Percentiles rank a stretch among this genome's conserved stretches.
These are phyloP conservation scores for Tribolium freemani DNA, from an alignment of 2,888 invertebrate species.

Conservation along the genomic window DNA sequence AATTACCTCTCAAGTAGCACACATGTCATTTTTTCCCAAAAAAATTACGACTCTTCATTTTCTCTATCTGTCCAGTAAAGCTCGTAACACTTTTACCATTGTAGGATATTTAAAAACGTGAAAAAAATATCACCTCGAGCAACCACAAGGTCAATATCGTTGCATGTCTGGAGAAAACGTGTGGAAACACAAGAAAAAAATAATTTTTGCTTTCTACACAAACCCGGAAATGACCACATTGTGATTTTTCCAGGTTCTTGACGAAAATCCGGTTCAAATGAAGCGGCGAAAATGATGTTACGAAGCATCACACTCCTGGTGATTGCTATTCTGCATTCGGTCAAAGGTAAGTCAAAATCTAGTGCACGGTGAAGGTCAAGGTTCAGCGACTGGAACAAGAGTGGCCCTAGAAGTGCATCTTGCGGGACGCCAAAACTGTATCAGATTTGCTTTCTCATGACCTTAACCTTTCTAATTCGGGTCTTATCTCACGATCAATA, in stretches of 20 bases:
- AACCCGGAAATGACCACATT: background rate
- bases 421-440: background rate
- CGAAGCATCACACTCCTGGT: conserved; percentile 49
- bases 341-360: conserved; percentile 48
- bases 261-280: conserved; percentile 45
- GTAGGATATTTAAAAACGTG: background rate
- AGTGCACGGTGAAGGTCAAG: too few species aligned
- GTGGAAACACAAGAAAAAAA: background rate
- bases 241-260: conserved; percentile 36
- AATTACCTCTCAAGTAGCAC: background rate
- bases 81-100: conserved; percentile 22
- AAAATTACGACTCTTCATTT: background rate
- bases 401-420: background rate
- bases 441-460: background rate
- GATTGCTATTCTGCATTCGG: conserved; percentile 53
- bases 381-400: background rate
- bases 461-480: background rate
- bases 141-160: conserved; percentile 20
- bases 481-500: background rate
- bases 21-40: background rate
- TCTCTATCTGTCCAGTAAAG: background rate
- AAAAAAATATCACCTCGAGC: background rate
- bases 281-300: conserved; percentile 55
- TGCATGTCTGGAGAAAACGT: conserved; percentile 7
- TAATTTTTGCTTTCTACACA: conserved; percentile 9